These are phyloP conservation scores for Triops longicaudatus DNA, from an alignment of 1,140 invertebrate species.

Conservation along the genomic window DNA sequence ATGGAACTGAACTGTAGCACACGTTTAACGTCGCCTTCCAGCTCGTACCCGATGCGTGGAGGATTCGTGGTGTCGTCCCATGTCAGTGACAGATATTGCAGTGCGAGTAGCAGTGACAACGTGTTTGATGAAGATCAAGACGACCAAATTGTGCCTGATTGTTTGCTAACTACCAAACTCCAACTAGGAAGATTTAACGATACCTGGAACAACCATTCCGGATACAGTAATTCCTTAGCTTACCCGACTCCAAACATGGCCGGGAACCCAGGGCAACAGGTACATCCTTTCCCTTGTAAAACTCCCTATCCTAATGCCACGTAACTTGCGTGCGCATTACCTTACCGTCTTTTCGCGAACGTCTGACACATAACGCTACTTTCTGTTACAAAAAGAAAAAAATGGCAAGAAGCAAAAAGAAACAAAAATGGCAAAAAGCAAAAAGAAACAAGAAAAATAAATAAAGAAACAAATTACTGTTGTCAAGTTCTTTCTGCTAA, in stretches of 20 bases:
- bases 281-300: no score
- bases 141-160: slow-evolving; percentile 28
- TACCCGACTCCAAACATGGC: background rate
- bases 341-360: no score
- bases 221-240: background rate
- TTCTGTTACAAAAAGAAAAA: no score
- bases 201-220: slow-evolving; percentile 12
- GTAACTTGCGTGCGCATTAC: no score
- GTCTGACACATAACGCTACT: no score
- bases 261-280: background rate
- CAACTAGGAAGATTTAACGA: slow-evolving; percentile 25
- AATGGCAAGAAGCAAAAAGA: no score
- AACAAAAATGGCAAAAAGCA: no score
- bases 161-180: slow-evolving; percentile 22
- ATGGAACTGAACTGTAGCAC: background rate
- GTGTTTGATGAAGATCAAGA: slow-evolving; percentile 28
- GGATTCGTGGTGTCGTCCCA: background rate
- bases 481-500: no score
- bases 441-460: background rate
- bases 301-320: no score
- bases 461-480: no score
- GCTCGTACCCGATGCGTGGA: background rate
- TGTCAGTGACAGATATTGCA: slow-evolving; percentile 6
- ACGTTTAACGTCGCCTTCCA: background rate
- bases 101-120: slow-evolving; percentile 20